Conservation (phyloP, 30 jellyfish, hydroid and myxozoan species). For the Sanderia malayensis region DNA sequence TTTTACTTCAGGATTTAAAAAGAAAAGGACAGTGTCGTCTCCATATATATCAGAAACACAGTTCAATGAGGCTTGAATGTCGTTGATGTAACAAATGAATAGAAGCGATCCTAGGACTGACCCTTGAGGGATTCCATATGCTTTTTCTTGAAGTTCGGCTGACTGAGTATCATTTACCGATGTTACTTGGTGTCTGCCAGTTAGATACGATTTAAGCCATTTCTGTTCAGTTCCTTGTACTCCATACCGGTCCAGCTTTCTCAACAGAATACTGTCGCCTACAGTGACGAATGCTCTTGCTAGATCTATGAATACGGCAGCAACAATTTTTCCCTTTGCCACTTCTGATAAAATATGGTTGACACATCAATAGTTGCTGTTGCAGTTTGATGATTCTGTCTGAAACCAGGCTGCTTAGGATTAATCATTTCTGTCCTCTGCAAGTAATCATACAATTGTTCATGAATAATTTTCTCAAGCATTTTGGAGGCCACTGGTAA, state of each 20-base stretch:
- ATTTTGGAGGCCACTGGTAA: no score
- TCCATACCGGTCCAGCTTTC: neutral
- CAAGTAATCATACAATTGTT: neutral
- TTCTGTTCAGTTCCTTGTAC: constrained; percentile 1
- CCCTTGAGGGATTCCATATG: neutral
- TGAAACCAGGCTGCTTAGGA: neutral
- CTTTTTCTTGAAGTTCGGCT: neutral
- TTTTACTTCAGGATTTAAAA: neutral
- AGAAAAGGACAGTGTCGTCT: constrained; percentile 1
- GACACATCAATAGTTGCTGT: constrained; percentile 1
- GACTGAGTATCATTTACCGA: neutral
- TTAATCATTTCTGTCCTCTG: neutral
- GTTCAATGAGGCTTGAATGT: neutral
- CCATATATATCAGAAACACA: neutral
- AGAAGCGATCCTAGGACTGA: neutral
- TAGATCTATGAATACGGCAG: constrained; percentile 1
- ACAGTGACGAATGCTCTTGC: neutral
- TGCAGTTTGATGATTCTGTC: neutral
- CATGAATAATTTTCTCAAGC: neutral
- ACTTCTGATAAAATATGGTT: neutral
- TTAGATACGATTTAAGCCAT: neutral
- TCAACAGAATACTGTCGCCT: neutral
- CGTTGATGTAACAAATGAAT: neutral
- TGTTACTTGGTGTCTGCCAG: constrained; percentile 8
- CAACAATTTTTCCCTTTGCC: neutral